Conservation (phyloP, 2,888 invertebrate genomes). For the Stenurella melanura region DNA sequence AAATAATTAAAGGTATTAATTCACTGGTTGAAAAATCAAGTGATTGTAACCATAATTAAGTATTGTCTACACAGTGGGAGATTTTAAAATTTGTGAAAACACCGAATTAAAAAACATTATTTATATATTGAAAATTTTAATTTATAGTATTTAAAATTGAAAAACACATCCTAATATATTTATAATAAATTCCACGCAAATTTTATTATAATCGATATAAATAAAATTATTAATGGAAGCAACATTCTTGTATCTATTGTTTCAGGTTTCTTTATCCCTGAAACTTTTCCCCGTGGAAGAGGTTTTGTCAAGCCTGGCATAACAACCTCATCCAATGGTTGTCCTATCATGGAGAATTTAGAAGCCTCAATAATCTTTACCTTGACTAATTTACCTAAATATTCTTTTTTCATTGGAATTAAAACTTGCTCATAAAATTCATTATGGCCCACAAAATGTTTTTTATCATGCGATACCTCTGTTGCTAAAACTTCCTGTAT, state of each 20-base stretch:
- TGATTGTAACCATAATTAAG: no score
- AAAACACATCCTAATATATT: background rate
- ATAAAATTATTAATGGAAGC: conserved; percentile 65
- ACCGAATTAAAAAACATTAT: background rate
- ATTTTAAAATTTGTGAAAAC: no score
- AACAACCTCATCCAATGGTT: conserved; percentile 76
- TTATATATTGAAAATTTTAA: conserved; percentile 3
- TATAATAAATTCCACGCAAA: conserved; percentile 66
- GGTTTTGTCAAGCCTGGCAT: conserved; percentile 76
- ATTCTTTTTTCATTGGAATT: conserved; percentile 84
- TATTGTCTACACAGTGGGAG: no score
- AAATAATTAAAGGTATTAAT: no score
- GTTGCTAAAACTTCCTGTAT: conserved; percentile 90
- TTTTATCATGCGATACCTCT: conserved; percentile 92
- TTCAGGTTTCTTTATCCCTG: conserved; percentile 70
- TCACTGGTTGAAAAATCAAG: no score
- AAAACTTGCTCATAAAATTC: conserved; percentile 95
- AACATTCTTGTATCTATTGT: conserved; percentile 47
- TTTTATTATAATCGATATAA: conserved; percentile 73
- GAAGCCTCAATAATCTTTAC: conserved; percentile 83
- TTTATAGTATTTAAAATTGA: background rate
- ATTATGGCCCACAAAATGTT: conserved; percentile 95
- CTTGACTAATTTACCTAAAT: conserved; percentile 88
- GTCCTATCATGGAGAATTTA: conserved; percentile 87
- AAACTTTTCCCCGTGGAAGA: conserved; percentile 76